Percentiles rank a stretch among this genome's conserved stretches.
phyloP scores from a whole-genome alignment of 2,113 vertebrate genomes.

The Pipa parva region DNA sequence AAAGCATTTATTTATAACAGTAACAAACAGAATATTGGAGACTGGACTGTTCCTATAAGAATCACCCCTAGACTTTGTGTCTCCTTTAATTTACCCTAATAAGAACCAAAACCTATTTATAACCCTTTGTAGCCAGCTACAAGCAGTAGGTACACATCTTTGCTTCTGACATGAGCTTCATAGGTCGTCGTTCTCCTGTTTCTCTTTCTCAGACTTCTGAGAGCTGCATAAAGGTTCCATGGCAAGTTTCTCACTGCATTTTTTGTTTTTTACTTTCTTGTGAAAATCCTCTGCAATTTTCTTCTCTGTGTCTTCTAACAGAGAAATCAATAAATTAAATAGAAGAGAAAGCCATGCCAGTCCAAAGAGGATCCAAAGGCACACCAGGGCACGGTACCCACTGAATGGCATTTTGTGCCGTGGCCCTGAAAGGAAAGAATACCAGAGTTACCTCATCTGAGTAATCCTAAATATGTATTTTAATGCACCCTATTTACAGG shows the following conservation, averaged over 20 bases:
- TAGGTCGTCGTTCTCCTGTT: background rate
- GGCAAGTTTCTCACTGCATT: fast-evolving
- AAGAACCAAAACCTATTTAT: no score
- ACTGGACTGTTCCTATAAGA: no score
- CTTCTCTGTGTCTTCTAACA: slow-evolving; percentile 57
- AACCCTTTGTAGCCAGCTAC: no score
- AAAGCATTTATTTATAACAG: no score
- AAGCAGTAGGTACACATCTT: no score
- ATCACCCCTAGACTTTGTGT: no score
- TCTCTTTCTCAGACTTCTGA: background rate
- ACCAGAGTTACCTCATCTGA: no score
- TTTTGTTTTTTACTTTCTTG: slow-evolving; percentile 18
- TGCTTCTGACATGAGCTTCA: no score
- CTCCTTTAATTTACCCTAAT: no score
- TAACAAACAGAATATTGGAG: no score
- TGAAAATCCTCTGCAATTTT: slow-evolving; percentile 50
- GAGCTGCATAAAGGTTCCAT: background rate
- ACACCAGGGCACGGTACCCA: slow-evolving; percentile 48
- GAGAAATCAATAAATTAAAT: slow-evolving; percentile 57
- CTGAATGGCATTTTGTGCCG: slow-evolving; percentile 44
- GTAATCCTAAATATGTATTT: no score
- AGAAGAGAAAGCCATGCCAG: slow-evolving; percentile 63
- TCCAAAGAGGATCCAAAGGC: slow-evolving; percentile 60
- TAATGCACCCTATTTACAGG: no score
- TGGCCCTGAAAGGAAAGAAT: slow-evolving; percentile 46